phyloP scores from a whole-genome alignment of 2,113 vertebrate genomes.

The Phodopus roborovskii region DNA sequence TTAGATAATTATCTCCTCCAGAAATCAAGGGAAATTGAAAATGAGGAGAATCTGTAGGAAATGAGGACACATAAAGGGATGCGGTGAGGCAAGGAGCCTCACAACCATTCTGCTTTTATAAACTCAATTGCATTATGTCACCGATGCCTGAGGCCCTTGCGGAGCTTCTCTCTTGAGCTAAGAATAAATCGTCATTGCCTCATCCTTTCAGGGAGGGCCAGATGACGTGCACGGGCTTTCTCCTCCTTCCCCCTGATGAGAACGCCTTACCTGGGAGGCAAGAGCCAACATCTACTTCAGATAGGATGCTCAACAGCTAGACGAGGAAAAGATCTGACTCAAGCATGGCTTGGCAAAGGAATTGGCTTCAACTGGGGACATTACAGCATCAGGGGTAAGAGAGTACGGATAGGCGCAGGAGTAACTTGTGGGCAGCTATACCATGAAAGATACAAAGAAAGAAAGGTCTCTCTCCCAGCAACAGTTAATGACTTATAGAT shows the following conservation, averaged over 20 bases:
- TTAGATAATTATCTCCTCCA: not conserved
- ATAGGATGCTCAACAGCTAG: not conserved
- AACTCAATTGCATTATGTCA: not conserved
- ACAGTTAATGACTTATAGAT: too few relatives aligned
- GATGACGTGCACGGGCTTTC: not conserved
- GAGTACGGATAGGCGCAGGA: too few relatives aligned
- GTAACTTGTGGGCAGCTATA: not conserved
- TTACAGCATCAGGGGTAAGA: not conserved
- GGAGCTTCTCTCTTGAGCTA: not conserved
- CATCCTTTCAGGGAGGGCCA: not conserved
- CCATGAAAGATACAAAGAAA: not conserved
- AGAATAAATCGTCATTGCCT: not conserved
- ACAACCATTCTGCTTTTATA: not conserved
- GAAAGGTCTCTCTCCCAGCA: not conserved
- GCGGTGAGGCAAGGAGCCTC: not conserved
- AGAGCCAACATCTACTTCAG: not conserved
- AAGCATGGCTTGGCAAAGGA: not conserved
- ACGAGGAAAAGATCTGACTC: not conserved
- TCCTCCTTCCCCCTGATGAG: not conserved
- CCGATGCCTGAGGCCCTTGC: not conserved
- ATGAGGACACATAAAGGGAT: not conserved
- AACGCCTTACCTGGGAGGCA: not conserved
- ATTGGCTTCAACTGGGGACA: not conserved
- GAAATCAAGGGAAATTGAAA: constrained; percentile 13
- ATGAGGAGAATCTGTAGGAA: not conserved